Evolutionary conservation across 1,140 invertebrate species (phyloP).

Genomic region (Drosophila willistoni): DNA sequence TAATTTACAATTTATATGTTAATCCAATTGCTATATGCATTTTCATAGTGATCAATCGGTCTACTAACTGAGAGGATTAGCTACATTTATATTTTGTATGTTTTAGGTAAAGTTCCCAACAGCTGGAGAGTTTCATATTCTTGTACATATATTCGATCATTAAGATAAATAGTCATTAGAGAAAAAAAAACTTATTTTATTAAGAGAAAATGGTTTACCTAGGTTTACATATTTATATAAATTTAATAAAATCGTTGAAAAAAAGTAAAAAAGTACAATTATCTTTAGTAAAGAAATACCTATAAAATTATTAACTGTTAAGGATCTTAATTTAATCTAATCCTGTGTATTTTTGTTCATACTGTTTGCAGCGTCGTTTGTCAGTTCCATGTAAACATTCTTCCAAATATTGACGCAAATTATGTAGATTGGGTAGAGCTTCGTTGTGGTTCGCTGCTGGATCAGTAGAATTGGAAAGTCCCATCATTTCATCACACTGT

Average conservation of each 20-base stretch:
- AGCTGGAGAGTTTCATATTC: slow-evolving; percentile 21
- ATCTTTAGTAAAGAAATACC: too few species aligned
- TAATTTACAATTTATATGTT: slow-evolving; percentile 80
- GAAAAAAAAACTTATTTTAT: neutral
- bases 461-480: neutral
- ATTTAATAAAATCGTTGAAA: neutral
- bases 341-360: neutral
- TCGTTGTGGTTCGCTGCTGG: neutral
- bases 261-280: too few species aligned
- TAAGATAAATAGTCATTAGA: neutral
- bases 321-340: neutral
- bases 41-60: slow-evolving; percentile 43
- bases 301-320: neutral
- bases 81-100: neutral
- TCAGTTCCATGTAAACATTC: neutral
- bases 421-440: neutral
- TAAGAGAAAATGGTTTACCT: too few species aligned
- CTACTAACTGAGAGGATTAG: slow-evolving; percentile 35
- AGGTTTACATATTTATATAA: too few species aligned
- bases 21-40: slow-evolving; percentile 60
- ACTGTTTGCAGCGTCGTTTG: neutral
- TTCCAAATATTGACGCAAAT: neutral
- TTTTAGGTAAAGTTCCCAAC: slow-evolving; percentile 13
- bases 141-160: slow-evolving; percentile 5
- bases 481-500: neutral